Percentiles rank a stretch among this genome's conserved stretches.
Evolutionary conservation across 1,140 invertebrate species (phyloP).

Genomic region (Trichoplusia ni): DNA sequence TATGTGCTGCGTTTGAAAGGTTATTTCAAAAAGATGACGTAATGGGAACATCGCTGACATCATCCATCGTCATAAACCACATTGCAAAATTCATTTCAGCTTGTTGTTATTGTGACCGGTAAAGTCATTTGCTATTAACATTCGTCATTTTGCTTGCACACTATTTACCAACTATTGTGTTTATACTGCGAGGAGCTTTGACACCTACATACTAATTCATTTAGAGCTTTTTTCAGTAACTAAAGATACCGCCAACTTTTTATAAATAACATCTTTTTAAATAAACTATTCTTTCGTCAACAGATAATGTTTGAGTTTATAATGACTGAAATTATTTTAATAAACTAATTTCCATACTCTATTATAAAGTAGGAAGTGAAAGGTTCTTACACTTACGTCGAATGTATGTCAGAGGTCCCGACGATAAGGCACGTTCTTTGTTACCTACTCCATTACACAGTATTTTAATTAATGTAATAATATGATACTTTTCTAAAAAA

Average conservation of each 20-base stretch:
- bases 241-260: too few relatives aligned
- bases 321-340: constrained; percentile 9
- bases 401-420: constrained; percentile 65
- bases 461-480: constrained; percentile 33
- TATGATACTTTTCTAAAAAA: background rate
- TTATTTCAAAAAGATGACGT: constrained; percentile 40
- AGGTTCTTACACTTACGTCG: constrained; percentile 52
- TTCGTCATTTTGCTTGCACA: too few relatives aligned
- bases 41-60: constrained; percentile 45
- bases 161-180: too few relatives aligned
- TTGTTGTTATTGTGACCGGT: constrained; percentile 25
- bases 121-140: constrained; percentile 17
- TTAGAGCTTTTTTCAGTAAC: too few relatives aligned
- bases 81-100: constrained; percentile 44
- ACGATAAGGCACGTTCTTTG: constrained; percentile 70
- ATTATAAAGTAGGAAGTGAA: constrained; percentile 66
- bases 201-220: too few relatives aligned
- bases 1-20: constrained; percentile 1
- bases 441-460: constrained; percentile 39
- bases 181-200: too few relatives aligned
- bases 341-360: constrained; percentile 40
- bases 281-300: too few relatives aligned
- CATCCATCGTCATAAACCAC: constrained; percentile 37
- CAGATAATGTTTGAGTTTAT: background rate
- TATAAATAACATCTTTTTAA: too few relatives aligned